Evolutionary conservation across 2,888 invertebrate genomes (phyloP).

Genomic region (Drosophila hamatofila): DNA sequence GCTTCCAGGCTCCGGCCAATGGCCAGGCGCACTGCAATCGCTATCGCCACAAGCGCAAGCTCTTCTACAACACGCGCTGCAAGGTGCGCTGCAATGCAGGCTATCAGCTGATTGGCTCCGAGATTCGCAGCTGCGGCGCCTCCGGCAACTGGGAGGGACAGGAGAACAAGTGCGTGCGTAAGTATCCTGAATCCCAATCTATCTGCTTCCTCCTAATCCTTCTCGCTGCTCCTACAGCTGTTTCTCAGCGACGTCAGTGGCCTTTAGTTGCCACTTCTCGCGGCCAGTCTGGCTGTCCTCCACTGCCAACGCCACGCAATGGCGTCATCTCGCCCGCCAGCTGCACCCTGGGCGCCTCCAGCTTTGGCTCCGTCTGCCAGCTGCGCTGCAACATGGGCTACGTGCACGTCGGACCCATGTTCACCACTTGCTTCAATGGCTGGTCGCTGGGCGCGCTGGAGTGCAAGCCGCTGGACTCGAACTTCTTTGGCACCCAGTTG

Average conservation of each 20-base stretch:
- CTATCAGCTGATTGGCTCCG: slow-evolving; percentile 86
- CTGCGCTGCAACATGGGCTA: slow-evolving; percentile 86
- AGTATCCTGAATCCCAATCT: slow-evolving; percentile 69
- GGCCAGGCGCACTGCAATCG: slow-evolving; percentile 83
- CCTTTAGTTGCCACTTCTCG: background rate
- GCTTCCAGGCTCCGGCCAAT: slow-evolving; percentile 80
- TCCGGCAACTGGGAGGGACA: slow-evolving; percentile 86
- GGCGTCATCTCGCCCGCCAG: slow-evolving; percentile 86
- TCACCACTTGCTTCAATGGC: slow-evolving; percentile 82
- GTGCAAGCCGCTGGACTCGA: slow-evolving; percentile 66
- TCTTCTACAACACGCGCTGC: slow-evolving; percentile 84
- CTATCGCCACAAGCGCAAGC: slow-evolving; percentile 83
- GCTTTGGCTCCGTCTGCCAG: slow-evolving; percentile 86
- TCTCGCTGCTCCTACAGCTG: background rate
- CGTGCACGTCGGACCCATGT: slow-evolving; percentile 78
- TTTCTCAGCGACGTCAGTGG: slow-evolving; percentile 16
- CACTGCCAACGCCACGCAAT: slow-evolving; percentile 85
- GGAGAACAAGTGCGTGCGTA: slow-evolving; percentile 86
- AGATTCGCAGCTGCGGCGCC: slow-evolving; percentile 86
- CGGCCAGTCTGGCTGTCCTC: slow-evolving; percentile 85
- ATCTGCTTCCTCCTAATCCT: background rate
- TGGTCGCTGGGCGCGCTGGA: slow-evolving; percentile 84
- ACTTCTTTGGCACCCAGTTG: slow-evolving; percentile 20
- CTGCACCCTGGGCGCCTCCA: slow-evolving; percentile 86
- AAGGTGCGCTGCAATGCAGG: slow-evolving; percentile 85